Evolutionary conservation across 1,140 invertebrate species (phyloP).

Genomic region (Ceratoteleas bidentatus): DNA sequence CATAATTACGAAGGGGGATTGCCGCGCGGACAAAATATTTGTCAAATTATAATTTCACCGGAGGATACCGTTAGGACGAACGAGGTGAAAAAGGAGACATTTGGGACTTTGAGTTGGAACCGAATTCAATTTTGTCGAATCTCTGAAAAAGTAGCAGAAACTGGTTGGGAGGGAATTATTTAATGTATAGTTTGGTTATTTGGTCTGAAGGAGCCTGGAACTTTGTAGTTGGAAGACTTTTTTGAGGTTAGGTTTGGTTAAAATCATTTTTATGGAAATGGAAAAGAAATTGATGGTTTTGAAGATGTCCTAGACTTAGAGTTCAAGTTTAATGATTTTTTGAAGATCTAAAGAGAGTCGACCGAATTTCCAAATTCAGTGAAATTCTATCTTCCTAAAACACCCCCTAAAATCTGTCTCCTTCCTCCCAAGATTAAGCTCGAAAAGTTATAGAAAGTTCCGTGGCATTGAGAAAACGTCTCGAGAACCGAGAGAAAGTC

Average conservation of each 20-base stretch:
- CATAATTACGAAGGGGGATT: slow-evolving; percentile 25
- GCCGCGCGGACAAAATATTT: slow-evolving; percentile 7
- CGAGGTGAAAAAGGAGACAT: background rate
- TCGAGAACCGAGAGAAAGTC: background rate
- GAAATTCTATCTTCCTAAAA: background rate
- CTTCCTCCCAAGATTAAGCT: background rate
- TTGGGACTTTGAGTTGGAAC: no score
- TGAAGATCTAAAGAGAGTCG: no score
- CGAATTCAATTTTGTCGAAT: background rate
- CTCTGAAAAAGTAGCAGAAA: no score
- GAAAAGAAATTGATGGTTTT: no score
- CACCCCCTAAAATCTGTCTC: background rate
- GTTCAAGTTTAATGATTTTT: no score
- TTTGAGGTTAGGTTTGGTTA: no score
- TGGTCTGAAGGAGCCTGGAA: no score
- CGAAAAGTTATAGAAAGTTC: background rate
- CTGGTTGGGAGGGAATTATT: no score
- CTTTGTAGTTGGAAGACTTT: no score
- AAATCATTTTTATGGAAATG: no score
- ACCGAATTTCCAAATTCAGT: background rate
- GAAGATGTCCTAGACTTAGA: no score
- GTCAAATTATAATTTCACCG: slow-evolving; percentile 18
- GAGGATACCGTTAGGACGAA: slow-evolving; percentile 6
- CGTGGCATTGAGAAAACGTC: background rate
- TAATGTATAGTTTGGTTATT: no score